These are phyloP conservation scores for Hemaris fuciformis DNA, from an alignment of 2,888 invertebrate genomes.

Conservation along the genomic window DNA sequence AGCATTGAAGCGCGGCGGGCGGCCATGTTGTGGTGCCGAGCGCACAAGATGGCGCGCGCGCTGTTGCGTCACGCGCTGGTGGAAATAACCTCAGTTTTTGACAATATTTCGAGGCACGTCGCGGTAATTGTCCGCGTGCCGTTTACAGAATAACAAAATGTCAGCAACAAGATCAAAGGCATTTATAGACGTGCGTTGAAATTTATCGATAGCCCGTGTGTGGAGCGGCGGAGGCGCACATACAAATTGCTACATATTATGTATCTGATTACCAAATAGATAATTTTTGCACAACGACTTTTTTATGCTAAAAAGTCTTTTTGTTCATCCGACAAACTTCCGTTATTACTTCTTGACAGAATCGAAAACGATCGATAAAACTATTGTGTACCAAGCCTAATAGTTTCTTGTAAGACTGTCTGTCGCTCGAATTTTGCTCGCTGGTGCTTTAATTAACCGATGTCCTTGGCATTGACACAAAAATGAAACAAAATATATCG, in stretches of 20 bases:
- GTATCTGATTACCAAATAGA: conserved; percentile 15
- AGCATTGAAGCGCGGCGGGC: conserved; percentile 17
- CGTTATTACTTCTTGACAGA: not conserved
- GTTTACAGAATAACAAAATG: conserved; percentile 72
- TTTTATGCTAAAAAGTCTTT: conserved; percentile 19
- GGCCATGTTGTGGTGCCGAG: conserved; percentile 51
- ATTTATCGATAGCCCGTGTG: conserved; percentile 69
- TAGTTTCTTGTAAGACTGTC: not conserved
- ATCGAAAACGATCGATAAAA: not conserved
- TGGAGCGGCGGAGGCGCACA: conserved; percentile 63
- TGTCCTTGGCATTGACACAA: conserved; percentile 4
- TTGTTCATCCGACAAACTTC: conserved; percentile 6
- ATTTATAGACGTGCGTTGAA: conserved; percentile 74
- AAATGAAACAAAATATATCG: not conserved
- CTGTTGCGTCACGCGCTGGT: conserved; percentile 39
- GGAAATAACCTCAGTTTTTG: conserved; percentile 61
- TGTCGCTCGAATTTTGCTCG: not conserved
- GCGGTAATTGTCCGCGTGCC: conserved; percentile 67
- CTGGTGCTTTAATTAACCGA: not conserved
- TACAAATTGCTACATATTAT: conserved; percentile 38
- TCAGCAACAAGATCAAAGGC: conserved; percentile 75
- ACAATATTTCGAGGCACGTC: conserved; percentile 70
- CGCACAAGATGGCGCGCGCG: conserved; percentile 54
- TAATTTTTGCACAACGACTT: conserved; percentile 33
- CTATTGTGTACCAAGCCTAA: not conserved